phyloP scores from a whole-genome alignment of 2,888 invertebrate genomes.

The Sipha maydis region DNA sequence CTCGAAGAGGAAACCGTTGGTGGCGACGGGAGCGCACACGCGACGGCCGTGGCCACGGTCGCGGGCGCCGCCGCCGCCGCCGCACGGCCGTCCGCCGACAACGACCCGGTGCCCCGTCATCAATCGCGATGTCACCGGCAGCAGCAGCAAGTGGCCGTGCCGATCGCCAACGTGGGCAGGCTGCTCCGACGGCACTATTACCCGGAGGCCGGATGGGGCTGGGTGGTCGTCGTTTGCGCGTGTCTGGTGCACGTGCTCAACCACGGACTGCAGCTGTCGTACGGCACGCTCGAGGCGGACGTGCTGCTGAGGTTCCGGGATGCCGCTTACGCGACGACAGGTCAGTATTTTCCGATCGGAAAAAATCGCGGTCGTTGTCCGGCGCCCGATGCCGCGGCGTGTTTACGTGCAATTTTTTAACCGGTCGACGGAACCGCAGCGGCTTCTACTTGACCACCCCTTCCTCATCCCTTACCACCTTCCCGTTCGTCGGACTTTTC shows the following conservation, averaged over 20 bases:
- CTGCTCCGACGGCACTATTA: slow-evolving; percentile 81
- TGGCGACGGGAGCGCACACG: slow-evolving; percentile 65
- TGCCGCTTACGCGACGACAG: slow-evolving; percentile 24
- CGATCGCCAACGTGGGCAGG: slow-evolving; percentile 71
- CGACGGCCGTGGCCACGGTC: slow-evolving; percentile 63
- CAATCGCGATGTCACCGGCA: slow-evolving; percentile 70
- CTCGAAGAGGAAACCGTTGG: slow-evolving; percentile 69
- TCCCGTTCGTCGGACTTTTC: no score
- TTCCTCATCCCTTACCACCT: no score
- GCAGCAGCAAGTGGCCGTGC: neutral
- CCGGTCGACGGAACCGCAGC: no score
- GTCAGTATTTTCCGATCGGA: neutral
- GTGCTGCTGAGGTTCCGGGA: slow-evolving; percentile 26
- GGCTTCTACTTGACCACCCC: no score
- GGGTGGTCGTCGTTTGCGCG: slow-evolving; percentile 80
- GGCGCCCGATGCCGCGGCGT: no score
- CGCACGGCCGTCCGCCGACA: slow-evolving; percentile 65
- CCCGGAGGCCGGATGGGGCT: slow-evolving; percentile 90
- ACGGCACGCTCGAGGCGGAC: slow-evolving; percentile 67
- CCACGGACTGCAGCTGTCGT: slow-evolving; percentile 80
- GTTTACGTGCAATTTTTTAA: no score
- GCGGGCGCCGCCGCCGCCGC: slow-evolving; percentile 67
- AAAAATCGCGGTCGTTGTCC: no score
- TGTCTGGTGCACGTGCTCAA: slow-evolving; percentile 79
- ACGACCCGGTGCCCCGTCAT: slow-evolving; percentile 63